Evolutionary conservation across 2,113 vertebrate genomes (phyloP).

Genomic region (Neotragus moschatus): DNA sequence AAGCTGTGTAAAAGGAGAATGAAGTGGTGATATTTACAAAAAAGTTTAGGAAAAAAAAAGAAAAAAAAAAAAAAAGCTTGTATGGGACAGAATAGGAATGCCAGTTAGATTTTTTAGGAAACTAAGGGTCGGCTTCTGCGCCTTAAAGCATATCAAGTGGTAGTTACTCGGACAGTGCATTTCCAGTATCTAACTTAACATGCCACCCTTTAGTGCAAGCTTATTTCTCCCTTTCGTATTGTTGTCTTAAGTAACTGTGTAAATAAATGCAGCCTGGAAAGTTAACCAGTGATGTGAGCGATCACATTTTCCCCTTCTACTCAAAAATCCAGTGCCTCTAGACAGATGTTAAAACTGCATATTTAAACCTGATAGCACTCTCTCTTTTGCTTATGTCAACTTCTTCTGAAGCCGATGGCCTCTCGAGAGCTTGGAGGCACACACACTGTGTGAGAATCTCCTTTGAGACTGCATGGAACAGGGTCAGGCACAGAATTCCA

Average conservation of each 20-base stretch:
- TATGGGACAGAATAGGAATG: slow-evolving; percentile 87
- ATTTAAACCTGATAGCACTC: slow-evolving; percentile 19
- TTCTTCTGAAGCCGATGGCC: slow-evolving; percentile 39
- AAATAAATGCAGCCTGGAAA: slow-evolving; percentile 71
- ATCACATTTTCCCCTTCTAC: slow-evolving; percentile 58
- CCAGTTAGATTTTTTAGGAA: slow-evolving; percentile 84
- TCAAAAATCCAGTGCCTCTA: slow-evolving; percentile 76
- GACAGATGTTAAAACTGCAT: slow-evolving; percentile 49
- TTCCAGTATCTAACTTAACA: slow-evolving; percentile 75
- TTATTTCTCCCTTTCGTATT: slow-evolving; percentile 69
- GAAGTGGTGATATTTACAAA: slow-evolving; percentile 82
- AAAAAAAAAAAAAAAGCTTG: slow-evolving; percentile 70
- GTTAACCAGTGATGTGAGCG: slow-evolving; percentile 47
- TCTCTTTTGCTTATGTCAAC: slow-evolving; percentile 14
- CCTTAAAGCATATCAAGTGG: slow-evolving; percentile 80
- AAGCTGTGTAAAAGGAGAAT: slow-evolving; percentile 82
- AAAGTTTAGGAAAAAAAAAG: slow-evolving; percentile 31
- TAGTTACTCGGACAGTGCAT: slow-evolving; percentile 73
- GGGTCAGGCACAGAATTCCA: slow-evolving; percentile 22
- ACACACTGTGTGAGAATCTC: not conserved
- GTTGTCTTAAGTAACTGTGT: slow-evolving; percentile 73
- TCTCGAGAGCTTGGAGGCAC: not conserved
- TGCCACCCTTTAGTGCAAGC: slow-evolving; percentile 72
- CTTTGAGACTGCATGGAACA: not conserved
- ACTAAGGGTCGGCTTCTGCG: slow-evolving; percentile 83